phyloP scores from a whole-genome alignment of 2,797 vertebrate species.

The Cossypha niveicapilla region DNA sequence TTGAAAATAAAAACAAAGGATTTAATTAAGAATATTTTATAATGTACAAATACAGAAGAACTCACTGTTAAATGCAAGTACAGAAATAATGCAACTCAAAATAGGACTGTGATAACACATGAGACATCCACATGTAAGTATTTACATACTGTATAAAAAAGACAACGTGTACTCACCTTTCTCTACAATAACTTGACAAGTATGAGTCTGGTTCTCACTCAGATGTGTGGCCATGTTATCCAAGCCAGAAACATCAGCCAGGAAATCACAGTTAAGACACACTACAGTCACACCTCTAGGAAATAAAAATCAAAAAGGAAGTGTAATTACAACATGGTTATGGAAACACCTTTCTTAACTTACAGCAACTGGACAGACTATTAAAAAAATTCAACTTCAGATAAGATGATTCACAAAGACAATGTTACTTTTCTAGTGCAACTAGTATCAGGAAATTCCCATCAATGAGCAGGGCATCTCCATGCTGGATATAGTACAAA shows the following conservation, averaged over 20 bases:
- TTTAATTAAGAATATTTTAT: conserved; percentile 50
- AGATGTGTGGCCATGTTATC: conserved; percentile 93
- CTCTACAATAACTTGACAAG: conserved; percentile 87
- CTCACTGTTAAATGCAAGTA: background rate
- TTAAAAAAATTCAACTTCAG: background rate
- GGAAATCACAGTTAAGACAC: conserved; percentile 92
- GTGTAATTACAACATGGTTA: background rate
- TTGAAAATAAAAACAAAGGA: conserved; percentile 76
- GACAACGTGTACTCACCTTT: conserved; percentile 73
- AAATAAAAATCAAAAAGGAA: background rate
- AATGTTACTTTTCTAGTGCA: background rate
- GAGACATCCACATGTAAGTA: background rate
- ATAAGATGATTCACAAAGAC: background rate
- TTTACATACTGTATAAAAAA: background rate
- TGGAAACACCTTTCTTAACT: background rate
- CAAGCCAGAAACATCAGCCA: conserved; percentile 80
- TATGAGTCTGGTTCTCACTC: conserved; percentile 81
- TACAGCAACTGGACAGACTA: background rate
- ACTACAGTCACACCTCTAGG: conserved; percentile 85
- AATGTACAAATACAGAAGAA: conserved; percentile 6
- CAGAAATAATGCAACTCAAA: background rate
- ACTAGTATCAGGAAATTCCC: background rate
- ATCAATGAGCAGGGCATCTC: background rate
- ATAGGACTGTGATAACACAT: background rate
- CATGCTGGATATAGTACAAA: background rate